phyloP scores from a whole-genome alignment of 2,113 vertebrate genomes.

The Spheniscus mendiculus region DNA sequence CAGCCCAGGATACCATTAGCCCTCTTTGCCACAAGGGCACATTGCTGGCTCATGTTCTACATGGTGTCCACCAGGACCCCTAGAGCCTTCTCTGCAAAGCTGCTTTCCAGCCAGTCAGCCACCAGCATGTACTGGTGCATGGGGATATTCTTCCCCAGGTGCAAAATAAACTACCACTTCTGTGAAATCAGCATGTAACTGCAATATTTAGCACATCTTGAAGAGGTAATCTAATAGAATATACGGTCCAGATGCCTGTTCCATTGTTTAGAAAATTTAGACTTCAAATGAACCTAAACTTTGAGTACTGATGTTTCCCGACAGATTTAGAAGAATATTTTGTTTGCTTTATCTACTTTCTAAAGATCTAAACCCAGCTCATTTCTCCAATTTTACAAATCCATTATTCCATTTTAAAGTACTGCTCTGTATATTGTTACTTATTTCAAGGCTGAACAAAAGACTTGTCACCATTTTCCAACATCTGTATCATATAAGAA shows the following conservation, averaged over 20 bases:
- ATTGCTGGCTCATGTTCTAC: neutral
- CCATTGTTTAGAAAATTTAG: neutral
- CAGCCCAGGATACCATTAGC: neutral
- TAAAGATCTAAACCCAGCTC: neutral
- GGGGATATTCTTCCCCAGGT: neutral
- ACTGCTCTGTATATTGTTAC: neutral
- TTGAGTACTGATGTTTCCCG: neutral
- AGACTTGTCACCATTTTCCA: neutral
- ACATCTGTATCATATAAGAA: conserved; percentile 14
- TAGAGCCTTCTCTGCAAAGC: neutral
- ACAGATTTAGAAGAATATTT: neutral
- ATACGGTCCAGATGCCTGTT: neutral
- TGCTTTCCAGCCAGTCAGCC: neutral
- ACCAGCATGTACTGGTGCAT: neutral
- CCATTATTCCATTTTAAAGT: neutral
- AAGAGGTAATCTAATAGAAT: neutral
- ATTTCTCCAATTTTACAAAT: neutral
- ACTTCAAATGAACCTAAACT: neutral
- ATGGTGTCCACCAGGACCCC: neutral
- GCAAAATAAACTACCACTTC: neutral
- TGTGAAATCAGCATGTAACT: neutral
- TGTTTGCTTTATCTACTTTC: neutral
- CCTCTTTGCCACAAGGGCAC: neutral
- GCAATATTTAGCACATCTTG: neutral
- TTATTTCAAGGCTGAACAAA: neutral